Evolutionary conservation across 2,888 invertebrate genomes (phyloP).

Genomic region (Graphium colonna): DNA sequence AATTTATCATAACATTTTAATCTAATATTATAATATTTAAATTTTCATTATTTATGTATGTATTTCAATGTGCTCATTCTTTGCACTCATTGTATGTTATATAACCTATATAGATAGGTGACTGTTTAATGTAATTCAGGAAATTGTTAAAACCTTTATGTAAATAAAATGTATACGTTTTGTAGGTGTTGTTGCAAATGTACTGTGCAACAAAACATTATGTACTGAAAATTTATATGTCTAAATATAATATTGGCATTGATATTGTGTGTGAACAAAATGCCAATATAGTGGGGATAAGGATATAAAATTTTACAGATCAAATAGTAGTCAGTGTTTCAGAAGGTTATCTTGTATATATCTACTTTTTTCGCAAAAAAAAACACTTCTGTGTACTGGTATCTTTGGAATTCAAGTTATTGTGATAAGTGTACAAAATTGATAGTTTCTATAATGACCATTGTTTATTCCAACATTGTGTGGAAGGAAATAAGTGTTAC

Average conservation of each 20-base stretch:
- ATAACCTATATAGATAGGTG: too few relatives aligned
- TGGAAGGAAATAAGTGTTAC: too few relatives aligned
- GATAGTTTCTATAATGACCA: too few relatives aligned
- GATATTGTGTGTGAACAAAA: neutral
- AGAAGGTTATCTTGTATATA: too few relatives aligned
- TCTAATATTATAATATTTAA: neutral
- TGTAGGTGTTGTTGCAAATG: slow-evolving; percentile 10
- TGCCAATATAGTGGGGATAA: neutral
- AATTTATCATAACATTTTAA: neutral
- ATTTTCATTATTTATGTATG: neutral
- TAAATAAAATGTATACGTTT: slow-evolving; percentile 9
- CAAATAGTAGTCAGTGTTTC: too few relatives aligned
- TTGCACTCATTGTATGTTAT: neutral
- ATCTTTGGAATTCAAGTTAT: too few relatives aligned
- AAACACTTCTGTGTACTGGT: too few relatives aligned
- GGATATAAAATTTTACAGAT: too few relatives aligned
- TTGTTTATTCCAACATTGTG: too few relatives aligned
- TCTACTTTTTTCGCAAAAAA: too few relatives aligned
- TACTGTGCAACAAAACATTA: slow-evolving; percentile 7
- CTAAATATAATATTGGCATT: neutral
- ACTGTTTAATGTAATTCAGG: neutral
- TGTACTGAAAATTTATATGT: slow-evolving; percentile 8
- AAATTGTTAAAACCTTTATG: slow-evolving; percentile 1
- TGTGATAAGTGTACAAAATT: too few relatives aligned
- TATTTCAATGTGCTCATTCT: neutral